Base-by-base conservation (phyloP, 92 coral and sea anemone genomes). In the Palythoa grandiflora region DNA sequence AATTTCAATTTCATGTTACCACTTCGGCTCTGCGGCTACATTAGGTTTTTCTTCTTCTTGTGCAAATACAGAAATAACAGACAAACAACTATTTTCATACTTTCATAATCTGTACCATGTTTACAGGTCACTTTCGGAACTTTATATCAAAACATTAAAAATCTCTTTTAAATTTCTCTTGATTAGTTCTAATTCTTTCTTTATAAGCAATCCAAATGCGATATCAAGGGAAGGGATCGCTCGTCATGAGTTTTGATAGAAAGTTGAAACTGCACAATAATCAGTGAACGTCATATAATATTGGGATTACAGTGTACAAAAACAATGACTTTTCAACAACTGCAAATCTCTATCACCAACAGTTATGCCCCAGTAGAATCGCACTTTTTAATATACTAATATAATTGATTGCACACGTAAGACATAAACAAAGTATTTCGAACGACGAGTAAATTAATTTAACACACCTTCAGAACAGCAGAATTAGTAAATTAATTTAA, bases 51-150 rank as follows among this genome's bases (percentile, higher is more conserved):
- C 16, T 21, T 40, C 35, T 55, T 37, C 17, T 40, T 68, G 8
- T 28, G 28, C 39, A 80, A 20, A 44, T n/a, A 9, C 9, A 16
- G 60, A 14, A 16, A n/a, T 48, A 63, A 68, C 40, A 65, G 21
- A 68, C 63, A 28, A 47, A 61, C 63, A 68, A 20, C 55, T 81
- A 66, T 81, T 81, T 61, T 61, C 19, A 63, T 7, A 10, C 6
- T 65, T n/a, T 66, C 11, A 63, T 65, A 38, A 19, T 66, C 47
- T 48, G 39, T 2, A 48, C 40, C 19, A 8, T 81, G 74, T 68
- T 81, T 81, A 17, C 52, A 81, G 59, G 60, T 65, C 86, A 17
- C 74, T 65, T 68, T 81, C 75, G 86, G 86, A 81, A 81, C 75
- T 81, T 28, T 5, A 15, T 81, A 81, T 65, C 86, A 79, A 81